Percentiles rank a stretch among this genome's conserved stretches.
phyloP scores from a whole-genome alignment of 2,113 vertebrate species.

The Petaurus breviceps region DNA sequence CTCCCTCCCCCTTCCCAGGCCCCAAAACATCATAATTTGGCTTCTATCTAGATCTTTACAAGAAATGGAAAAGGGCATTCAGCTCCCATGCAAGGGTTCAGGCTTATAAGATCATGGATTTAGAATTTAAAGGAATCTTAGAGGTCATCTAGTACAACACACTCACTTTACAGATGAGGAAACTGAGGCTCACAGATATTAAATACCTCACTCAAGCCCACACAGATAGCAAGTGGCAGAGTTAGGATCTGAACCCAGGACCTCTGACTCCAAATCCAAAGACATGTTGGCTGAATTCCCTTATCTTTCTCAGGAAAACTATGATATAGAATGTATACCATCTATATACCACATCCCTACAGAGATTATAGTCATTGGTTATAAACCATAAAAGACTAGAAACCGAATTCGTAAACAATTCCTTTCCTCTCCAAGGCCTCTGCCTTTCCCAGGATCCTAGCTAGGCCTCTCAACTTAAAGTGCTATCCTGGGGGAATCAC shows the following conservation, averaged over 20 bases:
- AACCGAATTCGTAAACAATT: background rate
- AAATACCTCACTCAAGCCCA: background rate
- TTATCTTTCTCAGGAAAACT: background rate
- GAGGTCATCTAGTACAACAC: background rate
- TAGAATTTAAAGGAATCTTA: background rate
- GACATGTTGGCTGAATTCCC: background rate
- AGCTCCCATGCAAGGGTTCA: background rate
- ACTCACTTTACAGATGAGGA: background rate
- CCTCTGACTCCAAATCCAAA: background rate
- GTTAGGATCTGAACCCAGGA: background rate
- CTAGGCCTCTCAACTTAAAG: background rate
- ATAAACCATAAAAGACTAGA: background rate
- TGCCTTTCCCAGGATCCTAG: background rate
- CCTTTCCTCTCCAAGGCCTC: background rate
- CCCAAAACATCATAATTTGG: background rate
- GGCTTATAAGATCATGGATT: background rate
- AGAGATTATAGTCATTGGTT: background rate
- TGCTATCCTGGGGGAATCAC: background rate
- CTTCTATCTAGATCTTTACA: background rate
- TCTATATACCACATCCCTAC: too few species aligned
- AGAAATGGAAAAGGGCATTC: background rate
- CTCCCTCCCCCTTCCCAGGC: background rate
- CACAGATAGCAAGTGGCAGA: background rate
- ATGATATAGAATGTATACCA: background rate
- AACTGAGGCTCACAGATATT: background rate